phyloP scores from a whole-genome alignment of 2,888 invertebrate species.

The Microplitis deprimator region DNA sequence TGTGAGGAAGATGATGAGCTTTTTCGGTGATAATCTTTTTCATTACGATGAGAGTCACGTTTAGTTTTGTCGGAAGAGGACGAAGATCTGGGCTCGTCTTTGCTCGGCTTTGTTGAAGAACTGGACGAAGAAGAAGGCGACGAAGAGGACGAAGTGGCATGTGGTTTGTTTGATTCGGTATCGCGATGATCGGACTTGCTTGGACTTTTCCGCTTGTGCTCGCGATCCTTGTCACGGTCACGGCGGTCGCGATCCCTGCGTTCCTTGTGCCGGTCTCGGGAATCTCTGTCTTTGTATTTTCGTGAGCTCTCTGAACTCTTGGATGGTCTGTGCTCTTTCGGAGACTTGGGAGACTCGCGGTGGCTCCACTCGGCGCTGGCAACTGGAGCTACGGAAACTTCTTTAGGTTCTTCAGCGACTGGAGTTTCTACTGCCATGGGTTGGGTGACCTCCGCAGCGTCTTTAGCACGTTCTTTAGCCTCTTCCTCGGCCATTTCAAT shows the following conservation, averaged over 20 bases:
- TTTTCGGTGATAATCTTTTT: slow-evolving; percentile 53
- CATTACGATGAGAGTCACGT: slow-evolving; percentile 46
- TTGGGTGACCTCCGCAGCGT: slow-evolving; percentile 35
- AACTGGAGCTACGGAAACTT: slow-evolving; percentile 23
- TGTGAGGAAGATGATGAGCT: slow-evolving; percentile 51
- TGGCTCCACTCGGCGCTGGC: slow-evolving; percentile 27
- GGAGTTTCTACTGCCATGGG: too few species aligned
- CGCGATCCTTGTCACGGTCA: neutral
- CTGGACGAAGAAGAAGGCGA: slow-evolving; percentile 28
- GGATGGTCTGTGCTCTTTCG: slow-evolving; percentile 27
- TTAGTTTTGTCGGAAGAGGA: slow-evolving; percentile 40
- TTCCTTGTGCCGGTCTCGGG: slow-evolving; percentile 14
- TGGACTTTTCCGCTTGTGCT: neutral
- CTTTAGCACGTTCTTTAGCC: slow-evolving; percentile 56
- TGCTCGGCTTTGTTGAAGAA: slow-evolving; percentile 24
- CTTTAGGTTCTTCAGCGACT: too few species aligned
- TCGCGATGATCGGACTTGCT: neutral
- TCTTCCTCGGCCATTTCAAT: slow-evolving; percentile 70
- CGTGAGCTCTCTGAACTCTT: neutral
- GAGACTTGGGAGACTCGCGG: slow-evolving; percentile 12
- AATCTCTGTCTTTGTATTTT: neutral
- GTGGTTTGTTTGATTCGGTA: too few species aligned
- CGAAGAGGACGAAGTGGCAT: slow-evolving; percentile 6
- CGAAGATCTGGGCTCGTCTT: slow-evolving; percentile 18
- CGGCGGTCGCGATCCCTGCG: neutral